Percentiles rank a stretch among this genome's conserved stretches.
phyloP scores from a whole-genome alignment of 2,888 invertebrate species.

The Dinocampus coccinellae region DNA sequence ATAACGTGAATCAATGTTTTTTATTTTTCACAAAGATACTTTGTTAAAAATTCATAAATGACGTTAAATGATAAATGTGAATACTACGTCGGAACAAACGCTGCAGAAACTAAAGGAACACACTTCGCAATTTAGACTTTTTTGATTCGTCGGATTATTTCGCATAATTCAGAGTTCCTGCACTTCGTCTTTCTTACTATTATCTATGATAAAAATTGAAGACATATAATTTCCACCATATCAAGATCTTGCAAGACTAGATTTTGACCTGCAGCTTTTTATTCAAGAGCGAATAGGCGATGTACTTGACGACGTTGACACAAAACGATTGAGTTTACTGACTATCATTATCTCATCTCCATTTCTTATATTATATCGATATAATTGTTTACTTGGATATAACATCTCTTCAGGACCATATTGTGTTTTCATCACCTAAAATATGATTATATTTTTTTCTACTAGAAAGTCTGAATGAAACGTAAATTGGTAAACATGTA shows the following conservation, averaged over 20 bases:
- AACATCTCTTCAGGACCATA: conserved; percentile 90
- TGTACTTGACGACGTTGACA: conserved; percentile 58
- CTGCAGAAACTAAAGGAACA: background rate
- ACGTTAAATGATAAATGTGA: background rate
- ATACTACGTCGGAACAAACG: background rate
- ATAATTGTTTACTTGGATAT: conserved; percentile 88
- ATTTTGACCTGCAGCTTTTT: conserved; percentile 16
- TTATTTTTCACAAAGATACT: background rate
- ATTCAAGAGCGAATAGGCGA: conserved; percentile 66
- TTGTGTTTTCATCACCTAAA: conserved; percentile 69
- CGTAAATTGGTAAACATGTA: background rate
- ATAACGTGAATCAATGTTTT: background rate
- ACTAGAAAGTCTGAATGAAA: too few species aligned
- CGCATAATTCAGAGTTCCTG: background rate
- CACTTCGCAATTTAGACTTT: background rate
- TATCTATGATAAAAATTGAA: background rate
- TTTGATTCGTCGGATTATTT: background rate
- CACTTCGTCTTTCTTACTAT: background rate
- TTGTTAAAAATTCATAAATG: background rate
- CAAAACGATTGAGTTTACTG: conserved; percentile 77
- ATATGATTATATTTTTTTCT: background rate
- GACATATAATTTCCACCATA: background rate
- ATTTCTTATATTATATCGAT: conserved; percentile 90
- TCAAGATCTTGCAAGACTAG: background rate
- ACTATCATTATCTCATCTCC: conserved; percentile 94